Evolutionary conservation across 1,140 invertebrate genomes (phyloP), one percentile per base, ranked within the genome.

Genomic region (Hypothenemus hampei): DNA sequence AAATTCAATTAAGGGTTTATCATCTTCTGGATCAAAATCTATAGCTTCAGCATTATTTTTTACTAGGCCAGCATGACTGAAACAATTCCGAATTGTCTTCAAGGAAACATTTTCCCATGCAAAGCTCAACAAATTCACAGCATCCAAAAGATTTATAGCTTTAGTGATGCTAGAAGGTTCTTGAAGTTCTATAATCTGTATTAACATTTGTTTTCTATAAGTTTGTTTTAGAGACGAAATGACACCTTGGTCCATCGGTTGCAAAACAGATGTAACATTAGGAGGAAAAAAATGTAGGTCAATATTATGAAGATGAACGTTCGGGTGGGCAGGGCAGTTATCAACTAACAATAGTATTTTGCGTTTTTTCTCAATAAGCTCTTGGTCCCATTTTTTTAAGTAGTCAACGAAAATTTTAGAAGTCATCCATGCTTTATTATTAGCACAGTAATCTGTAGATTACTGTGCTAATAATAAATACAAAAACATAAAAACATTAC

Each of bases 151-250:
- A 37, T 2, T 37, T 13, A 37, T 16, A 18, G 11, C 16, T 37
- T 37, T 37, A n/a, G n/a, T n/a, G 35, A 13, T 37, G 35, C 7
- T 37, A 37, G 16, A 13, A 37, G 11, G 11, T 13, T 37, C 35
- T 16, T 13, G 11, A 37, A 16, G 11, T 16, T 37, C 35, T 16
- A 37, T 13, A 8, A 37, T 11, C 16, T 37, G 11, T 8, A 37
- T 37, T 16, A 37, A 37, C 35, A 6, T 37, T 37, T 37, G 35
- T 37, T 37, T 37, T 37, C 35, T n/a, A n/a, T n/a, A n/a, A n/a
- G n/a, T n/a, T n/a, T n/a, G n/a, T n/a, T n/a, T n/a, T n/a, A n/a
- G n/a, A n/a, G n/a, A n/a, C n/a, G n/a, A n/a, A n/a, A n/a, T n/a
- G n/a, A n/a, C n/a, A n/a, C n/a, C n/a, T n/a, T n/a, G n/a, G n/a